Evolutionary conservation across 2,888 invertebrate genomes (phyloP).

Genomic region (Dryobota labecula): DNA sequence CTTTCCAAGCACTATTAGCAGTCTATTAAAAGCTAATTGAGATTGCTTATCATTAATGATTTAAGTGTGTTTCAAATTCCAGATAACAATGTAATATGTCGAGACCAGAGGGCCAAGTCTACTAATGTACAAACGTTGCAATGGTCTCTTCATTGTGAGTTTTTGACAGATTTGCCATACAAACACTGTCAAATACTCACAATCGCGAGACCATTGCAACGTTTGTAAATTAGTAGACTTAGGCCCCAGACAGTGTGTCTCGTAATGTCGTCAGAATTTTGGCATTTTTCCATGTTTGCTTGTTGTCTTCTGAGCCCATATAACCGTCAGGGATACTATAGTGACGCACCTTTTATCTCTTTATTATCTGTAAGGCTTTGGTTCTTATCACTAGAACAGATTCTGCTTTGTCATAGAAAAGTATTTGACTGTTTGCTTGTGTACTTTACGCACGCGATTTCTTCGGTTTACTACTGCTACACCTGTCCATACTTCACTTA

Average conservation of each 20-base stretch:
- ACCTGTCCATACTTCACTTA: conserved; percentile 23
- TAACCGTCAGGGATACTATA: conserved; percentile 8
- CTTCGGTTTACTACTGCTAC: conserved; percentile 9
- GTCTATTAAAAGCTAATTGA: conserved; percentile 21
- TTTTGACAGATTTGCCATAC: no score
- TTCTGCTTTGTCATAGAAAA: conserved; percentile 5
- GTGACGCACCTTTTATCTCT: conserved; percentile 41
- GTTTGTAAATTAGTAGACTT: no score
- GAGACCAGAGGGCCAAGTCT: no score
- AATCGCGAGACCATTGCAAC: no score
- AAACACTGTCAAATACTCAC: no score
- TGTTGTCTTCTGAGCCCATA: conserved; percentile 56
- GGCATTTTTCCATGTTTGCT: conserved; percentile 74
- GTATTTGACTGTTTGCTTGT: conserved; percentile 30
- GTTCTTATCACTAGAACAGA: conserved; percentile 33
- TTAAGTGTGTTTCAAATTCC: conserved; percentile 35
- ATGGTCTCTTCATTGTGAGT: no score
- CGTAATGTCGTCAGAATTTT: conserved; percentile 72
- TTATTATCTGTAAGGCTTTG: conserved; percentile 21
- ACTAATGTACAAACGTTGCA: no score
- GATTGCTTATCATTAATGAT: conserved; percentile 37
- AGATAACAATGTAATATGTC: conserved; percentile 49
- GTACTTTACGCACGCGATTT: conserved; percentile 1
- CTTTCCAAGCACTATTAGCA: not conserved
- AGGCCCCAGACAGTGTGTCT: conserved; percentile 81